These are phyloP conservation scores for Ophonus ardosiacus DNA, from an alignment of 2,888 invertebrate genomes.

Conservation along the genomic window DNA sequence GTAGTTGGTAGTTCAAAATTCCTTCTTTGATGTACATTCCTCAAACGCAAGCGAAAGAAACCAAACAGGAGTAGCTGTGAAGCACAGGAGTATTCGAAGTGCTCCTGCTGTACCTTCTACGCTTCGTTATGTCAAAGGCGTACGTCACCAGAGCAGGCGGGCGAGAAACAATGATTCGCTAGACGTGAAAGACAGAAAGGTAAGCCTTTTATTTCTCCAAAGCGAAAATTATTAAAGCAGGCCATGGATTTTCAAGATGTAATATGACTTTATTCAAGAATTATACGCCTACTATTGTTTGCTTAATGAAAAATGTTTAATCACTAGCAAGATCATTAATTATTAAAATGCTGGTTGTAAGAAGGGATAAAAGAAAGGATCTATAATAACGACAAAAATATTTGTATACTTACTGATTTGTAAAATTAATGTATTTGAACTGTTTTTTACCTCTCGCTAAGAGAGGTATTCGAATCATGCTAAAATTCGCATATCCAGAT, in stretches of 20 bases:
- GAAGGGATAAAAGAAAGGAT: too few relatives aligned
- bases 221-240: neutral
- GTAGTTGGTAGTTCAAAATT: constrained; percentile 30
- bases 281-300: neutral
- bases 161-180: constrained; percentile 17
- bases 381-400: too few relatives aligned
- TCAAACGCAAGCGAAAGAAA: constrained; percentile 21
- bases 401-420: too few relatives aligned
- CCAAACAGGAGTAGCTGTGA: neutral
- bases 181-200: neutral
- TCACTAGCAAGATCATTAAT: too few relatives aligned
- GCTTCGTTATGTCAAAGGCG: too few relatives aligned
- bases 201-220: constrained; percentile 17
- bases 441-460: too few relatives aligned
- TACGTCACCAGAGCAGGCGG: neutral
- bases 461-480: too few relatives aligned
- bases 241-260: neutral
- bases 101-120: neutral
- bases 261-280: neutral
- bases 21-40: constrained; percentile 27
- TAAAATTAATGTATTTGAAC: too few relatives aligned
- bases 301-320: too few relatives aligned
- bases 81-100: constrained; percentile 4
- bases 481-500: too few relatives aligned
- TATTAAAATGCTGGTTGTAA: too few relatives aligned